These are phyloP conservation scores for Teleogryllus oceanicus DNA, from an alignment of 2,888 invertebrate species.

Conservation along the genomic window DNA sequence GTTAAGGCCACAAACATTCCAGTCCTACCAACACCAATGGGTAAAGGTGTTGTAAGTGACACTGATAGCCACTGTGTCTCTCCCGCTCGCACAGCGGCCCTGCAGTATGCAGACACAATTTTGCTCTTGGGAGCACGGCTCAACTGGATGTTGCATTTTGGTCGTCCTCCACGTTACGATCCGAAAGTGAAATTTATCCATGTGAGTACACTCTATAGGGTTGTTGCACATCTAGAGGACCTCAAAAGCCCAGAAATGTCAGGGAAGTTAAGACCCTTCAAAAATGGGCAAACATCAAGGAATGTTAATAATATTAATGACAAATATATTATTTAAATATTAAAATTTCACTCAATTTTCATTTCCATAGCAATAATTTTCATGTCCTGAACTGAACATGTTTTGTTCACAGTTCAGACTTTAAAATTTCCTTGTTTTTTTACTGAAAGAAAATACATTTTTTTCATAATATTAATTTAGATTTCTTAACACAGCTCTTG, in stretches of 20 bases:
- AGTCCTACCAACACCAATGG: conserved; percentile 94
- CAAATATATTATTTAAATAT: too few species aligned
- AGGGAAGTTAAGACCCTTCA: not conserved
- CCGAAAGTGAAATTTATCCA: conserved; percentile 84
- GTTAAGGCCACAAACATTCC: conserved; percentile 73
- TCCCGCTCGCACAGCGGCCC: conserved; percentile 79
- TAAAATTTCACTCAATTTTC: too few species aligned
- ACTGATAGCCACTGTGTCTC: conserved; percentile 70
- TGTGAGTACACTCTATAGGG: conserved; percentile 48
- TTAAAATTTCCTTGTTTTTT: too few species aligned
- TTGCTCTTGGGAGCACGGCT: conserved; percentile 84
- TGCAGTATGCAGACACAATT: conserved; percentile 85
- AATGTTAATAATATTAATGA: not conserved
- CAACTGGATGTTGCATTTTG: conserved; percentile 98
- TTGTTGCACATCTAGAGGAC: not conserved
- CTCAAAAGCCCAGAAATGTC: not conserved
- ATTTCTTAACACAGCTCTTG: too few species aligned
- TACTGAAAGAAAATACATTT: too few species aligned
- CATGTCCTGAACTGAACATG: too few species aligned
- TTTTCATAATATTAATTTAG: too few species aligned
- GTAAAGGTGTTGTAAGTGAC: conserved; percentile 73
- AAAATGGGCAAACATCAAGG: not conserved
- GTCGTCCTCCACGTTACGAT: conserved; percentile 78
- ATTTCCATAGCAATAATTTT: too few species aligned
- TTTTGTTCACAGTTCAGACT: too few species aligned